Conservation (phyloP, 2,113 vertebrate genomes). For the Motacilla tschutschensis region DNA sequence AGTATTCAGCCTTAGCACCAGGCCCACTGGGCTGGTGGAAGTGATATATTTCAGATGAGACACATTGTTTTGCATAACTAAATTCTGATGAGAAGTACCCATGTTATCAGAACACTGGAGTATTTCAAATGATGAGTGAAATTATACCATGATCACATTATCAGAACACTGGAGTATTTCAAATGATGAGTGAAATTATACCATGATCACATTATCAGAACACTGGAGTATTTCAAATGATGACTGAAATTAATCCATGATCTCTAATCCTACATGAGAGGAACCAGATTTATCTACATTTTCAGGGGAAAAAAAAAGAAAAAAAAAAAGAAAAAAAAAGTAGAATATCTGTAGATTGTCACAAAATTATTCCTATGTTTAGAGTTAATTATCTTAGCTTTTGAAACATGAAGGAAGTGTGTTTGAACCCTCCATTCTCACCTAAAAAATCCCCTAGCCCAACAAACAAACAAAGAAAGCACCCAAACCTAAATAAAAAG, state of each 20-base stretch:
- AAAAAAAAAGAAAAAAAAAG: not conserved
- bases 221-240: constrained; percentile 8
- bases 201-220: not conserved
- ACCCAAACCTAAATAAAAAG: not conserved
- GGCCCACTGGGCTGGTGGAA: not conserved
- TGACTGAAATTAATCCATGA: not conserved
- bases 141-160: constrained; percentile 8
- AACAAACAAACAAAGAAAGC: not conserved
- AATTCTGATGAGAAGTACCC: not conserved
- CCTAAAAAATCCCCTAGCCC: not conserved
- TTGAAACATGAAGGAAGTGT: not conserved
- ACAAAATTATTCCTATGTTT: not conserved
- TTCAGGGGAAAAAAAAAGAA: not conserved
- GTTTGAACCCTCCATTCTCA: not conserved
- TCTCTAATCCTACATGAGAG: not conserved
- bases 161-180: constrained; percentile 9
- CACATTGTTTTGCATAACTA: not conserved
- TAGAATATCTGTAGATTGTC: not conserved
- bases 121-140: constrained; percentile 32
- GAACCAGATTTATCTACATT: not conserved
- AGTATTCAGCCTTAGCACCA: not conserved
- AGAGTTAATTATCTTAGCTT: not conserved
- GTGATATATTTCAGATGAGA: constrained; percentile 13
- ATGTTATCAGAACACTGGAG: constrained; percentile 2
- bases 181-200: constrained; percentile 15